Conservation (phyloP, 2,113 vertebrate species). For the Hassar affinis region DNA sequence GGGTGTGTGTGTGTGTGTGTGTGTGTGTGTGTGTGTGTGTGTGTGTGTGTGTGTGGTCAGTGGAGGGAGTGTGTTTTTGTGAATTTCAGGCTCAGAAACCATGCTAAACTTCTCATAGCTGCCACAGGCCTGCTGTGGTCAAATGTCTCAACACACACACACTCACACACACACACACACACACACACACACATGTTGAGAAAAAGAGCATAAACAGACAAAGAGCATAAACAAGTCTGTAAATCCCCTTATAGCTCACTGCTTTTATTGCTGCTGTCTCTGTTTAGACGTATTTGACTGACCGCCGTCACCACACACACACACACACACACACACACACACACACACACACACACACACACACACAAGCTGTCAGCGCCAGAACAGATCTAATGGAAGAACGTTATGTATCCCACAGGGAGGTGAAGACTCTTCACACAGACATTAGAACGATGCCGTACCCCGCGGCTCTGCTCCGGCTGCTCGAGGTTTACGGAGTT, state of each 20-base stretch:
- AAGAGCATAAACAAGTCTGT: slow-evolving; percentile 49
- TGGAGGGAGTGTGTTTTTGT: slow-evolving; percentile 7
- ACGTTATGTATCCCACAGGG: neutral
- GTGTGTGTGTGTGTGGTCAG: slow-evolving; percentile 4
- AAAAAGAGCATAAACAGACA: slow-evolving; percentile 18
- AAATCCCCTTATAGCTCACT: slow-evolving; percentile 40
- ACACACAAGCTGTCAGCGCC: neutral
- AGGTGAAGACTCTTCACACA: neutral
- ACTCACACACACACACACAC: slow-evolving; percentile 27
- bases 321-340: slow-evolving; percentile 21
- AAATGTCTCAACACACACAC: slow-evolving; percentile 2
- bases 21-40: neutral
- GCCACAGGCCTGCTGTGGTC: slow-evolving; percentile 9
- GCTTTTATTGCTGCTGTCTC: neutral
- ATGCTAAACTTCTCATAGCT: slow-evolving; percentile 25
- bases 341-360: slow-evolving; percentile 11
- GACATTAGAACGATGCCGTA: neutral
- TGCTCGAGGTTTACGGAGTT: too few relatives aligned
- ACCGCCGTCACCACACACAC: slow-evolving; percentile 21
- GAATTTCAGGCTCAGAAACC: neutral
- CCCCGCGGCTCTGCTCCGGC: neutral
- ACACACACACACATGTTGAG: slow-evolving; percentile 1
- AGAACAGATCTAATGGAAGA: slow-evolving; percentile 1
- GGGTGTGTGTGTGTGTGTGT: neutral
- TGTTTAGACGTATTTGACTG: neutral